phyloP scores from a whole-genome alignment of 2,888 invertebrate genomes.

The Acanthosepion esculentum region DNA sequence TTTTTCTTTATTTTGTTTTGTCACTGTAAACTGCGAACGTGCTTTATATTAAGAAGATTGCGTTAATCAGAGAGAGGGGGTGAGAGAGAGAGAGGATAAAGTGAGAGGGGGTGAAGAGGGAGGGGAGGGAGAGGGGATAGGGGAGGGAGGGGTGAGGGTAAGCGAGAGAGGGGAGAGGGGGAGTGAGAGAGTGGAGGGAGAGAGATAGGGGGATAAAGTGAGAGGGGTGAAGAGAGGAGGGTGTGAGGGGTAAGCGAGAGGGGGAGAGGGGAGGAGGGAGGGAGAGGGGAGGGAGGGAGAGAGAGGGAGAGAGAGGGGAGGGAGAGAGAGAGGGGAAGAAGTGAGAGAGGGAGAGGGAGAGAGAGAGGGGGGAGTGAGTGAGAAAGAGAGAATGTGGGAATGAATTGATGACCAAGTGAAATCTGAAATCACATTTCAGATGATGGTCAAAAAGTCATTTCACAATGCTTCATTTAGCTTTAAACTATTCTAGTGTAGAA shows the following conservation, averaged over 20 bases:
- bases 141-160: too few species aligned
- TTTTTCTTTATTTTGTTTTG: too few species aligned
- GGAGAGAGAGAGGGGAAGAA: not conserved
- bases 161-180: rapidly evolving
- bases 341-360: not conserved
- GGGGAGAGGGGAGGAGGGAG: not conserved
- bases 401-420: not conserved
- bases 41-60: not conserved
- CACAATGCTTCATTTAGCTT: too few species aligned
- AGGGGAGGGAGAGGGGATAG: too few species aligned
- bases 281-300: not conserved
- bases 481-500: too few species aligned
- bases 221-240: too few species aligned
- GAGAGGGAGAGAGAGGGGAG: not conserved
- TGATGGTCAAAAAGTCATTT: too few species aligned
- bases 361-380: not conserved
- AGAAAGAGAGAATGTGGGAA: not conserved
- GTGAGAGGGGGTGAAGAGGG: too few species aligned
- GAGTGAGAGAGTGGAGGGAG: not conserved
- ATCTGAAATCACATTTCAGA: too few species aligned
- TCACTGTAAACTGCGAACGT: too few species aligned
- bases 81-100: not conserved
- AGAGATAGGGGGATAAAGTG: not conserved
- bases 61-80: not conserved
- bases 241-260: rapidly evolving